Evolutionary conservation across 2,113 vertebrate species (phyloP).

Genomic region (Alosa alosa): DNA sequence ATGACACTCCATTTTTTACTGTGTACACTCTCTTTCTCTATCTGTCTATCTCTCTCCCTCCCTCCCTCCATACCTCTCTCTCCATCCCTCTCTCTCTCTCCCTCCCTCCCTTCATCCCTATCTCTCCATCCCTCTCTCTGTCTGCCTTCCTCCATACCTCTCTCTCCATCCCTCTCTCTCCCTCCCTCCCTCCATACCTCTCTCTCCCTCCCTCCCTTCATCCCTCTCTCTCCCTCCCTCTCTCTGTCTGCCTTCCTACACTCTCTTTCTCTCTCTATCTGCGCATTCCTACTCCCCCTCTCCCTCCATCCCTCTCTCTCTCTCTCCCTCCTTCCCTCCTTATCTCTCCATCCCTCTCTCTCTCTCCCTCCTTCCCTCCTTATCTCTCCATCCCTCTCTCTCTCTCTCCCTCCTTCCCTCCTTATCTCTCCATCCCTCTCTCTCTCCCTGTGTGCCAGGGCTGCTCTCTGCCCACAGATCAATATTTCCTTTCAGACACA

Average conservation of each 20-base stretch:
- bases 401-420: background rate
- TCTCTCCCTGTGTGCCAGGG: slow-evolving; percentile 31
- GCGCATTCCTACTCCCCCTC: too few relatives aligned
- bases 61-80: background rate
- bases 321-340: too few relatives aligned
- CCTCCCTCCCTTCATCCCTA: too few relatives aligned
- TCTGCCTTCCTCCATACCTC: background rate
- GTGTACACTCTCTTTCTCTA: background rate
- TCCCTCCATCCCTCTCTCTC: background rate
- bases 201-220: background rate
- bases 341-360: background rate
- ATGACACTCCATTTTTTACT: too few relatives aligned
- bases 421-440: background rate
- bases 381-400: background rate
- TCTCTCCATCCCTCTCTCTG: too few relatives aligned
- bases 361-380: background rate
- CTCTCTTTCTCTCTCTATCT: background rate
- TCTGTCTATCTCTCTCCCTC: too few relatives aligned
- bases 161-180: background rate
- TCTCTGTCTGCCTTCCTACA: too few relatives aligned
- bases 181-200: background rate
- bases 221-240: background rate
- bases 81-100: background rate
- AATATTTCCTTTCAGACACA: slow-evolving; percentile 31
- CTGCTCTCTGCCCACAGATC: slow-evolving; percentile 39